Evolutionary conservation across 2,888 invertebrate species (phyloP), one percentile per base, ranked within the genome.

Genomic region (Macrostomum cliftonense): DNA sequence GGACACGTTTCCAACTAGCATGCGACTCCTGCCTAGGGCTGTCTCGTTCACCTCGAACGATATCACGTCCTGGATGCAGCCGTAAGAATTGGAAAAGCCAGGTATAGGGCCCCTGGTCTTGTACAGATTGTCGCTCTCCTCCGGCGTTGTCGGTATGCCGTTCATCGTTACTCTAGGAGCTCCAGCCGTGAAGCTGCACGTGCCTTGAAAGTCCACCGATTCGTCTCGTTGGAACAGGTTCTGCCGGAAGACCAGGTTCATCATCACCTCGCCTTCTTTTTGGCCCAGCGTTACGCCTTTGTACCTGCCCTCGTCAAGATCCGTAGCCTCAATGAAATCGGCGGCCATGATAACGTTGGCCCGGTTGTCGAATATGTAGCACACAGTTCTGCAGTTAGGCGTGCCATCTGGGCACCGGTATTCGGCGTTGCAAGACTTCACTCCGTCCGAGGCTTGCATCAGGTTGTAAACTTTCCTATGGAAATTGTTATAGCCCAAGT

Each of bases 261-360:
- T 70, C 70, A 71, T 71, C 1, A 71, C 66, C 57, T 71, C 71
- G 12, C 70, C 70, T 54, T 71, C 70, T 51, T 70, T 69, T 44
- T 62, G 59, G 4, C 71, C 71, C 48, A 71, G 59, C 16, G 68
- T 69, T 21, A 71, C 66, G 14, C 62, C 59, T 36, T 61, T 60
- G 55, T 71, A 71, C 50, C 66, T 64, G 49, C 63, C 64, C 52
- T 64, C 63, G 47, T 71, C 68, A 38, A 71, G 57, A 38, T 59
- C 61, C 53, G 62, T 62, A 14, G 67, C 70, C 12, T 57, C 54
- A 49, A 65, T 55, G 52, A 71, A 71, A 51, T 71, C 70, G 1
- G 68, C 67, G 52, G 68, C 70, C 56, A 68, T 64, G 50, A 71
- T 65, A 50, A 71, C 57, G 53, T 63, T 65, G 16, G 68, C 70